These are phyloP conservation scores for Nyctereutes procyonoides DNA, from an alignment of 2,113 vertebrate genomes.

Conservation along the genomic window DNA sequence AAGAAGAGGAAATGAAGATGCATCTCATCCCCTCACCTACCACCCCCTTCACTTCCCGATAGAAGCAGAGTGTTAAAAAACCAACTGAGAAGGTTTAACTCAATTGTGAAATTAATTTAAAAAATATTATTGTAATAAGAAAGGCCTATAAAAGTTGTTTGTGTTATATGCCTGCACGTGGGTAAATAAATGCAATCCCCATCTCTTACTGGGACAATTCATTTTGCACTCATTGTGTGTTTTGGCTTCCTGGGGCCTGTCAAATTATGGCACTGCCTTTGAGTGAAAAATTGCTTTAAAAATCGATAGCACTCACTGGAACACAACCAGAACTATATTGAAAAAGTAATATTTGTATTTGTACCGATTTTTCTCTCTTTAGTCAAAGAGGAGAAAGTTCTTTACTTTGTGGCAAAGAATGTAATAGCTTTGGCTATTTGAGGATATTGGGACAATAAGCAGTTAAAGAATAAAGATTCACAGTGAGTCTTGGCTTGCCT, in stretches of 20 bases:
- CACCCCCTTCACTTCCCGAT: not conserved
- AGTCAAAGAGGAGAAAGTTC: slow-evolving; percentile 41
- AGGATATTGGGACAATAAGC: not conserved
- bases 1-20: slow-evolving; percentile 37
- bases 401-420: slow-evolving; percentile 50
- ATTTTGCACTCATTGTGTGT: slow-evolving; percentile 57
- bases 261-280: slow-evolving; percentile 60
- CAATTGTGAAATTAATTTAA: slow-evolving; percentile 63
- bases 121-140: slow-evolving; percentile 47
- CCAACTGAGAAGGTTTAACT: slow-evolving; percentile 60
- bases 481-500: not conserved
- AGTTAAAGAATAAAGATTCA: slow-evolving; percentile 53
- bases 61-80: not conserved
- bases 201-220: slow-evolving; percentile 58
- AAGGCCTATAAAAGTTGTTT: slow-evolving; percentile 40
- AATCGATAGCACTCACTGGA: slow-evolving; percentile 72
- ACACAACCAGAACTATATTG: slow-evolving; percentile 48
- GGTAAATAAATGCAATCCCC: slow-evolving; percentile 57
- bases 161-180: not conserved
- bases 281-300: slow-evolving; percentile 68
- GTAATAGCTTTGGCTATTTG: slow-evolving; percentile 33
- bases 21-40: not conserved
- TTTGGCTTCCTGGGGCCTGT: slow-evolving; percentile 63
- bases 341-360: slow-evolving; percentile 63
- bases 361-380: slow-evolving; percentile 56